Percentiles rank a stretch among this genome's conserved stretches.
These are phyloP conservation scores for Alosa sapidissima DNA, from an alignment of 2,797 vertebrate species.

Conservation along the genomic window DNA sequence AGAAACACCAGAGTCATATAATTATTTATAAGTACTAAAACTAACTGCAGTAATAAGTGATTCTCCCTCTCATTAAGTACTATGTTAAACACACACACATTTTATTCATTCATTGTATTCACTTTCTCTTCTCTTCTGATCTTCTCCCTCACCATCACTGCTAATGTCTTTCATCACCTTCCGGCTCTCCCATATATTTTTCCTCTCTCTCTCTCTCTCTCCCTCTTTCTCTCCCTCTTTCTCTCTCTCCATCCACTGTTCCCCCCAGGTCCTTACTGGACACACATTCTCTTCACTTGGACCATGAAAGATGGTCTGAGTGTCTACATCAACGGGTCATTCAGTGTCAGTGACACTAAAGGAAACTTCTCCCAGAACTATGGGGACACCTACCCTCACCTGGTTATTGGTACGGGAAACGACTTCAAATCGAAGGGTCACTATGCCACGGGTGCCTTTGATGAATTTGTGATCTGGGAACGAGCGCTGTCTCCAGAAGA, in stretches of 20 bases:
- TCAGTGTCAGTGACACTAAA: slow-evolving; percentile 69
- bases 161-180: neutral
- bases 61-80: neutral
- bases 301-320: slow-evolving; percentile 83
- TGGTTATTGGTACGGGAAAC: slow-evolving; percentile 78
- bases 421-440: slow-evolving; percentile 60
- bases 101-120: neutral
- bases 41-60: neutral
- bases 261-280: slow-evolving; percentile 87
- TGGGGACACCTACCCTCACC: slow-evolving; percentile 72
- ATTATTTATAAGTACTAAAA: neutral
- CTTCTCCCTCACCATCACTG: neutral
- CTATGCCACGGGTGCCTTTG: slow-evolving; percentile 82
- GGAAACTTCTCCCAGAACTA: slow-evolving; percentile 79
- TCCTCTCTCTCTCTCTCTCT: neutral
- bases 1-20: neutral
- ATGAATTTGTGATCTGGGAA: slow-evolving; percentile 97
- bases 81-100: too few species aligned
- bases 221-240: neutral
- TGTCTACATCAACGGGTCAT: slow-evolving; percentile 89
- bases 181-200: too few species aligned
- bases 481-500: slow-evolving; percentile 81
- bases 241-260: neutral
- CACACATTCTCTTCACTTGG: slow-evolving; percentile 94
- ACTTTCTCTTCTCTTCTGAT: neutral